Evolutionary conservation across 2,888 invertebrate genomes (phyloP), one percentile per base, ranked within the genome.

Genomic region (Operophtera brumata): DNA sequence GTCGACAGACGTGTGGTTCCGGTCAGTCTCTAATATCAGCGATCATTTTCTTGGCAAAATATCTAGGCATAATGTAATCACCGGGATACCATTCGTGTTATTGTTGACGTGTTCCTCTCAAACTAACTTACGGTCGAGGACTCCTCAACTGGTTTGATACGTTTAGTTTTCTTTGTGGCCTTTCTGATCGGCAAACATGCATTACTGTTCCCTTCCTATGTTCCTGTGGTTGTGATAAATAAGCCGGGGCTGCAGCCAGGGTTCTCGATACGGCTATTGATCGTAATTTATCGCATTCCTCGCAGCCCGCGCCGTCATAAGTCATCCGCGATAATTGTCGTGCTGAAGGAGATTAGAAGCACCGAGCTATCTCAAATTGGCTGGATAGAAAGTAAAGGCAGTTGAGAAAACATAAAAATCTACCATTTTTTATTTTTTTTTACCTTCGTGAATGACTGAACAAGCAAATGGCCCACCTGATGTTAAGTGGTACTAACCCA

Each of bases 321-420:
- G 59, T 63, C 65, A 65, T 56, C 57, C 39, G 32, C 39, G 43
- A 57, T 63, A 65, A 62, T 65, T 62, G 59, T 57, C 51, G 59
- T 49, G 49, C 57, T 51, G 51, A 35, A 40, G 40, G 58, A 61
- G 61, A 61, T 62, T 61, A 59, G 50, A 52, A 50, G 53, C 52
- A 48, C 10, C 35, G 40, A 52, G 34, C 47, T 47, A 56, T 47
- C 56, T 56, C 47, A 40, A 51, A 51, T 55, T 54, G 46, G 37
- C 32, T 46, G 30, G 30, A 20, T 20, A 20, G 48, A 48, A n/a
- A 39, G 44, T n/a, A 34, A 43, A 41, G 36, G 41, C 13, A 13
- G 37, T 39, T 45, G 32, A 45, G 45, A 46, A 37, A 50, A 34
- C 7, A 39, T 10, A 41, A 2, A 26, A 4, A 0, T 6, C 20